phyloP scores from a whole-genome alignment of 2,888 invertebrate species.

The Lamellibrachia columna region DNA sequence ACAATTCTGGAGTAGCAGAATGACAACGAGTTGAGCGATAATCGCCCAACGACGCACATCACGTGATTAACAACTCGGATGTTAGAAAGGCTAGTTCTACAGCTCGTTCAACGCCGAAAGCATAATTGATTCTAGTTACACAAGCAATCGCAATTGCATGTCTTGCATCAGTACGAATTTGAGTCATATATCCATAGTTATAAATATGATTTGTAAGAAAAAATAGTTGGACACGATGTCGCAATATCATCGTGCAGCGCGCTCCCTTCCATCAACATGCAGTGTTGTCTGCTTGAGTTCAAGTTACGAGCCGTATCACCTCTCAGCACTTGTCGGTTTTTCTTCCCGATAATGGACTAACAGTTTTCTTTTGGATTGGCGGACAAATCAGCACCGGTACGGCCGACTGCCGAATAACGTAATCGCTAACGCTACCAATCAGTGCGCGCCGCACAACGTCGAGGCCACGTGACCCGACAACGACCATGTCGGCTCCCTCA shows the following conservation, averaged over 20 bases:
- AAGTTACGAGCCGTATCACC: neutral
- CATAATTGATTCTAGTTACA: too few species aligned
- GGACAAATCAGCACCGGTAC: conserved; percentile 13
- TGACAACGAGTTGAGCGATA: too few species aligned
- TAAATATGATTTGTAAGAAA: neutral
- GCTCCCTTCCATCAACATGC: neutral
- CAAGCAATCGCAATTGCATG: too few species aligned
- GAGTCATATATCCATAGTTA: neutral
- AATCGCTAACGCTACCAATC: conserved; percentile 24
- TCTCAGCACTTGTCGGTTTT: neutral
- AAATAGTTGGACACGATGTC: neutral
- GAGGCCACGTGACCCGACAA: neutral
- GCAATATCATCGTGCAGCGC: neutral
- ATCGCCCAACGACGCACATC: too few species aligned
- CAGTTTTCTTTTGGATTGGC: neutral
- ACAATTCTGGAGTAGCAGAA: too few species aligned
- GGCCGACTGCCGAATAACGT: conserved; percentile 18
- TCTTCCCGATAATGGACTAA: neutral
- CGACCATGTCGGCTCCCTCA: conserved; percentile 20
- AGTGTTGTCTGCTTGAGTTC: neutral
- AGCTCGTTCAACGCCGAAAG: too few species aligned
- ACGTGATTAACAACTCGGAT: too few species aligned
- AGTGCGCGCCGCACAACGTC: conserved; percentile 8
- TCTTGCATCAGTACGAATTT: neutral
- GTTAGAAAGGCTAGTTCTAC: too few species aligned